A percentile compares a stretch with the other conserved stretches of the same genome.
phyloP scores from a whole-genome alignment of 2,113 vertebrate genomes.

The Illadopsis cleaveri region DNA sequence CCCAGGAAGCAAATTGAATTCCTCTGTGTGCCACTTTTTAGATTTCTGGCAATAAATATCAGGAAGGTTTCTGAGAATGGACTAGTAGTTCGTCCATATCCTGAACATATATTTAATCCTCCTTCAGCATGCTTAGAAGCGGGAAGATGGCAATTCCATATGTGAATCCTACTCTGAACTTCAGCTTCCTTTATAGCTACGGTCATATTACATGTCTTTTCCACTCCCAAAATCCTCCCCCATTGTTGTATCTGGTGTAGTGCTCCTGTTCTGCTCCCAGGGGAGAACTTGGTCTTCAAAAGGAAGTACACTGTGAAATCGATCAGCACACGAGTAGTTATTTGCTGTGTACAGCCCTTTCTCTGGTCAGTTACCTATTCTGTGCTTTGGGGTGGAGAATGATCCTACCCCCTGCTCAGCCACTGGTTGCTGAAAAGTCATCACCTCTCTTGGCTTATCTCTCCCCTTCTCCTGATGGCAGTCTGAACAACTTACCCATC shows the following conservation, averaged over 20 bases:
- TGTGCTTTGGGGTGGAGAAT: not conserved
- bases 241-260: not conserved
- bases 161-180: not conserved
- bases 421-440: not conserved
- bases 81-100: not conserved
- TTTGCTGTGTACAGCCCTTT: not conserved
- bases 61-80: not conserved
- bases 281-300: not conserved
- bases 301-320: not conserved
- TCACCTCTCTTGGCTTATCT: not conserved
- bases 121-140: not conserved
- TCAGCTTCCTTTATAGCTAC: not conserved
- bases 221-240: not conserved
- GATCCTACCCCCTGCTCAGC: not conserved
- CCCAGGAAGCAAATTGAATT: not conserved
- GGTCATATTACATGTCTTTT: not conserved
- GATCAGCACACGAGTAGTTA: not conserved
- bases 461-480: not conserved
- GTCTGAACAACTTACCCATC: not conserved
- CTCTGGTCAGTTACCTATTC: not conserved
- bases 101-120: not conserved
- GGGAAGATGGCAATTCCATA: not conserved
- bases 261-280: not conserved
- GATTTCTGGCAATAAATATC: not conserved
- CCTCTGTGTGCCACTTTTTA: not conserved